Conservation (phyloP, 2,888 invertebrate species). For the Dendrolimus houi region DNA sequence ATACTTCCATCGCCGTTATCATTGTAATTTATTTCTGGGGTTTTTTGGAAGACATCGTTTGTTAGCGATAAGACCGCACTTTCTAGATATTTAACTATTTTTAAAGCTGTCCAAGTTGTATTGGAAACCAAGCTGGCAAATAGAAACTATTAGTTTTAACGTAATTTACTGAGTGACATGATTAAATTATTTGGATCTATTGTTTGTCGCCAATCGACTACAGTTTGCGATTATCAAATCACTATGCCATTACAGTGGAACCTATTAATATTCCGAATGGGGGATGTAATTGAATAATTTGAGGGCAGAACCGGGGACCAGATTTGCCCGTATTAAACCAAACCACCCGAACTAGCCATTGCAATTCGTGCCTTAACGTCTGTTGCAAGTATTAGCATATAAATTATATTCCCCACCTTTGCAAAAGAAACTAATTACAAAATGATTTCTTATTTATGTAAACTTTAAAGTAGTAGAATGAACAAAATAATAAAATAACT, state of each 20-base stretch:
- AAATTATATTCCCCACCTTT: slow-evolving; percentile 28
- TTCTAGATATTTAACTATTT: too few species aligned
- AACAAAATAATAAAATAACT: too few species aligned
- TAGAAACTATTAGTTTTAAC: too few species aligned
- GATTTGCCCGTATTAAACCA: not conserved
- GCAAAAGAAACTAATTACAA: slow-evolving; percentile 5
- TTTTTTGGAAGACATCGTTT: too few species aligned
- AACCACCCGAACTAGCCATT: too few species aligned
- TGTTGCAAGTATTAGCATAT: slow-evolving; percentile 31
- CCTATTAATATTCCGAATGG: slow-evolving; percentile 46
- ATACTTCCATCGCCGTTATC: too few species aligned
- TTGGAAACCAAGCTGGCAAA: too few species aligned
- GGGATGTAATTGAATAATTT: slow-evolving; percentile 39
- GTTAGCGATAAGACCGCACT: too few species aligned
- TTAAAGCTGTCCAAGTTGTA: too few species aligned
- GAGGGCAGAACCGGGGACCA: slow-evolving; percentile 26
- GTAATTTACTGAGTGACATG: not conserved
- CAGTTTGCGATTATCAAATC: slow-evolving; percentile 39
- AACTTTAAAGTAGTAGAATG: too few species aligned
- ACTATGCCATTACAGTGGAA: slow-evolving; percentile 29
- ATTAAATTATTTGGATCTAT: slow-evolving; percentile 7
- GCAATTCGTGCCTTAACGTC: slow-evolving; percentile 3
- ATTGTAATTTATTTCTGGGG: too few species aligned
- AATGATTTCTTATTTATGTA: too few species aligned
- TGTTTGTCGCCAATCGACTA: slow-evolving; percentile 22